A percentile compares a stretch with the other conserved stretches of the same genome.
Conservation (phyloP, 2,113 vertebrate genomes). For the Mormoops blainvillei region DNA sequence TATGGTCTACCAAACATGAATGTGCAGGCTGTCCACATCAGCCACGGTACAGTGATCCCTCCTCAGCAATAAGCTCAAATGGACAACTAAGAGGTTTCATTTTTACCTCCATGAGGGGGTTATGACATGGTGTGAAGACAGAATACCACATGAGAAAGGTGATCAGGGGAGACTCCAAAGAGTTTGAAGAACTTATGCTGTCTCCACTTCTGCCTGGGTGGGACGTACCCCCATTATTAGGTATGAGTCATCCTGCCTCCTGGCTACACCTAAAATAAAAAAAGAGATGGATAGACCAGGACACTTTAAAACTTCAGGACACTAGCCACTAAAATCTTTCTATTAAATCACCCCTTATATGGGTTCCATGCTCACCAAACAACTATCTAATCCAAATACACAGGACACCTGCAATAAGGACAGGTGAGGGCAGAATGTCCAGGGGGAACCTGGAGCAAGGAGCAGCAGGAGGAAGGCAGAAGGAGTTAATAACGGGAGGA, state of each 20-base stretch:
- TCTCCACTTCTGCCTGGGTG: not conserved
- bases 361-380: not conserved
- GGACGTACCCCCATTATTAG: not conserved
- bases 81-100: not conserved
- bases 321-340: not conserved
- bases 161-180: not conserved
- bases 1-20: not conserved
- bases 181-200: not conserved
- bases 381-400: not conserved
- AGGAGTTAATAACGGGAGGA: not conserved
- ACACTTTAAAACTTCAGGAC: not conserved
- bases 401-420: not conserved
- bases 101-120: not conserved
- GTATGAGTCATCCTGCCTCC: not conserved
- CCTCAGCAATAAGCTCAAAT: not conserved
- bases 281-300: not conserved
- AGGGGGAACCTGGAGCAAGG: not conserved
- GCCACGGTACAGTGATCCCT: not conserved
- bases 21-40: not conserved
- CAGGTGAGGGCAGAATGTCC: not conserved
- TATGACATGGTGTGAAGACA: not conserved
- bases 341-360: not conserved
- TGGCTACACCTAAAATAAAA: slow-evolving; percentile 4
- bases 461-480: not conserved
- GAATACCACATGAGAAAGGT: not conserved